A percentile compares a stretch with the other conserved stretches of the same genome.
These are phyloP conservation scores for Sepioteuthis lessoniana DNA, from an alignment of 2,888 invertebrate genomes.

Conservation along the genomic window DNA sequence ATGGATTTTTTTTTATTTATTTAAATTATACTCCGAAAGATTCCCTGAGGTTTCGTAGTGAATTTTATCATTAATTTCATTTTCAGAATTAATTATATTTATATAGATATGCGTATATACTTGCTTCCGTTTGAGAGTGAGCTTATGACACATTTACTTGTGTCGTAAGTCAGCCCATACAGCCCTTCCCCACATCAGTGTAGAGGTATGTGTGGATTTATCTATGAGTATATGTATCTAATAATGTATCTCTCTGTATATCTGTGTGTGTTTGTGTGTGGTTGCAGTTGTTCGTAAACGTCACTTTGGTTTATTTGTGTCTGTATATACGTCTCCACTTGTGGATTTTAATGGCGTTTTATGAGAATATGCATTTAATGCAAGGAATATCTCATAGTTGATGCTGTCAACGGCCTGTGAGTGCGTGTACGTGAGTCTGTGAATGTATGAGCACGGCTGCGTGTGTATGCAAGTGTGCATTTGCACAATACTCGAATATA, in stretches of 20 bases:
- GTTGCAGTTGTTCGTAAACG: no score
- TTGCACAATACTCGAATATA: background rate
- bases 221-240: no score
- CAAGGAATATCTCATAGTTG: no score
- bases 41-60: background rate
- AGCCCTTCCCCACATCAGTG: background rate
- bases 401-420: no score
- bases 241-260: background rate
- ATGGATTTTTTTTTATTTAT: background rate
- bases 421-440: background rate
- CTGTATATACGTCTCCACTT: no score
- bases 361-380: no score
- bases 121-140: no score
- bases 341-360: no score
- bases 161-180: background rate
- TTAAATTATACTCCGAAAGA: background rate
- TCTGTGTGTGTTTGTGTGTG: background rate
- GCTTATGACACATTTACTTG: background rate
- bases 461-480: background rate
- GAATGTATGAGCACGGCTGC: background rate
- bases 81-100: conserved; percentile 33
- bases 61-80: conserved; percentile 21
- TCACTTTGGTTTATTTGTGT: no score
- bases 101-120: background rate
- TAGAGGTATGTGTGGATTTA: no score